Evolutionary conservation across 2,888 invertebrate genomes (phyloP).

Genomic region (Geotrupes spiniger): DNA sequence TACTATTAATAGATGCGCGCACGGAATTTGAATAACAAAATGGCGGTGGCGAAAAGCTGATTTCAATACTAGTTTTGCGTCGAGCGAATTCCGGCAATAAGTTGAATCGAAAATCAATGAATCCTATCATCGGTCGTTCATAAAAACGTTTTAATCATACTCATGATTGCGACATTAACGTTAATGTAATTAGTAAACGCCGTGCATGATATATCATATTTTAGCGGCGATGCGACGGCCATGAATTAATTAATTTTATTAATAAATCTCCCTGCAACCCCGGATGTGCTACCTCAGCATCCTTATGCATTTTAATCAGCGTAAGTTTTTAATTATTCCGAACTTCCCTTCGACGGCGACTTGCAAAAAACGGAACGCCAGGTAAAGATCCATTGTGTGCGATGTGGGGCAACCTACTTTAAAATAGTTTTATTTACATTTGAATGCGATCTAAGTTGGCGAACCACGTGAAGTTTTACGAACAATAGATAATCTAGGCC

Average conservation of each 20-base stretch:
- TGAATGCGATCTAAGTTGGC: conserved; percentile 31
- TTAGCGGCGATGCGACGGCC: no score
- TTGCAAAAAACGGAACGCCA: conserved; percentile 21
- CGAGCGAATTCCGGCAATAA: no score
- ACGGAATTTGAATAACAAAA: conserved; percentile 11
- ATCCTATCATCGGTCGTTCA: no score
- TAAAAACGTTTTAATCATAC: no score
- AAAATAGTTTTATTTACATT: conserved; percentile 34
- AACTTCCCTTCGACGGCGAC: conserved; percentile 12
- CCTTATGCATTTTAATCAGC: conserved; percentile 26
- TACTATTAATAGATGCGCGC: conserved; percentile 6
- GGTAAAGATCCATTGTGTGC: conserved; percentile 27
- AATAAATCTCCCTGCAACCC: neutral
- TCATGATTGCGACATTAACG: no score
- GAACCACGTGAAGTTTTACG: conserved; percentile 30
- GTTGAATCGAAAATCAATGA: no score
- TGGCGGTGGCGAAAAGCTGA: neutral
- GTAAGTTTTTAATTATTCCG: conserved; percentile 26
- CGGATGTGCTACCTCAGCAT: conserved; percentile 15
- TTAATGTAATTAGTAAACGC: no score
- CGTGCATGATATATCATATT: no score
- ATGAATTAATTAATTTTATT: conserved; percentile 2
- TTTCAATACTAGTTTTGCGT: conserved; percentile 1
- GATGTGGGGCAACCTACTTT: conserved; percentile 34
- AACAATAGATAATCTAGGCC: conserved; percentile 34